A percentile compares a stretch with the other conserved stretches of the same genome.
phyloP scores from a whole-genome alignment of 2,113 vertebrate species.

The Smithornis capensis region DNA sequence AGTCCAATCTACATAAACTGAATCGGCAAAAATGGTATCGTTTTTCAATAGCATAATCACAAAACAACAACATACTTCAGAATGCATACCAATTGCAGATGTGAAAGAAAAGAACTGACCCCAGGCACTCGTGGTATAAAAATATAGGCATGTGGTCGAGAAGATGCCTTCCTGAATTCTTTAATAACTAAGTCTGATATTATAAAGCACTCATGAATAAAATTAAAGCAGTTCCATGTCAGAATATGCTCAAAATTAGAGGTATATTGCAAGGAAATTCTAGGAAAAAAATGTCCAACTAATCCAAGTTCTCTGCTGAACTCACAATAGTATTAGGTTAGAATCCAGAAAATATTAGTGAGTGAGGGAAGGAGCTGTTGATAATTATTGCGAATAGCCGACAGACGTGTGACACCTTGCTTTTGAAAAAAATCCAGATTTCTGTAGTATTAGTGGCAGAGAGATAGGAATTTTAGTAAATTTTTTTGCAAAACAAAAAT shows the following conservation, averaged over 20 bases:
- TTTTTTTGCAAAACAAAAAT: background rate
- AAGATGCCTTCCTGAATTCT: conserved; percentile 18
- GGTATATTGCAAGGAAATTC: background rate
- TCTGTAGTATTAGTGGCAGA: background rate
- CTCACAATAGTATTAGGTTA: background rate
- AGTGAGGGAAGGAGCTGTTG: background rate
- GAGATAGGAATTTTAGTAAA: background rate
- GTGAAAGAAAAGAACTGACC: background rate
- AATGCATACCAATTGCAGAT: background rate
- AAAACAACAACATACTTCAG: background rate
- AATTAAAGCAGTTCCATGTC: background rate
- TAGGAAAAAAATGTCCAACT: background rate
- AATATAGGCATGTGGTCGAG: background rate
- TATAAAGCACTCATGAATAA: background rate
- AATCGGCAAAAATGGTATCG: background rate
- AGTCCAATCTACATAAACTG: background rate
- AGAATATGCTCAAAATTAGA: background rate
- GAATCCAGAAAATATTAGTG: background rate
- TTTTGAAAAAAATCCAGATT: background rate
- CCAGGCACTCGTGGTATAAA: background rate
- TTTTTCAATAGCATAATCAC: background rate
- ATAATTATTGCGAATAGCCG: background rate
- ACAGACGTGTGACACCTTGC: background rate
- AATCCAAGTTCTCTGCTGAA: background rate
- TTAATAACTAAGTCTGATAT: background rate